Conservation (phyloP, 2,113 vertebrate species). For the Ailuropoda melanoleuca region DNA sequence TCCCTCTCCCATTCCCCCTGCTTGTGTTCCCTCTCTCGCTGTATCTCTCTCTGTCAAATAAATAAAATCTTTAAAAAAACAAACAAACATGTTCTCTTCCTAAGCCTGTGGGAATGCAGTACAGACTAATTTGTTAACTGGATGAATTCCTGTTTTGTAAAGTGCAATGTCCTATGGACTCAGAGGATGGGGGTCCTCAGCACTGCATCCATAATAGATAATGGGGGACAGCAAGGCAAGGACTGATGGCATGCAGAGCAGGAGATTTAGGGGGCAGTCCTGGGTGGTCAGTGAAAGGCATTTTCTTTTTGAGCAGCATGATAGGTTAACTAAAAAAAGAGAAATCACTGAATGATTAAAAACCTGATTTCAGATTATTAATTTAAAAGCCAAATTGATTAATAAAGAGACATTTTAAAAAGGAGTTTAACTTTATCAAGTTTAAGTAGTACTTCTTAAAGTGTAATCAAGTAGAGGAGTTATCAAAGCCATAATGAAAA, state of each 20-base stretch:
- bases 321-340: background rate
- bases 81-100: background rate
- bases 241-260: background rate
- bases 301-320: background rate
- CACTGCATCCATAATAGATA: background rate
- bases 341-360: slow-evolving; percentile 12
- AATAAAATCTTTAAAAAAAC: no score
- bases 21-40: no score
- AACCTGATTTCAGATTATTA: slow-evolving; percentile 53
- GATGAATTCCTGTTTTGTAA: slow-evolving; percentile 10
- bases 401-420: slow-evolving; percentile 42
- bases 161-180: background rate
- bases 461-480: slow-evolving; percentile 55
- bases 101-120: background rate
- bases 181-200: background rate
- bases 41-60: no score
- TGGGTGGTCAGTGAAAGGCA: background rate
- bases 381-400: slow-evolving; percentile 50
- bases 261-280: background rate
- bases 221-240: background rate
- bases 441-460: slow-evolving; percentile 54
- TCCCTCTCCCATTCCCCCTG: no score
- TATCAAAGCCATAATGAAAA: slow-evolving; percentile 71
- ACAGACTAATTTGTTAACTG: background rate
- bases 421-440: slow-evolving; percentile 47